These are phyloP conservation scores for Cephus pulcher DNA, from an alignment of 2,888 invertebrate species.

Conservation along the genomic window DNA sequence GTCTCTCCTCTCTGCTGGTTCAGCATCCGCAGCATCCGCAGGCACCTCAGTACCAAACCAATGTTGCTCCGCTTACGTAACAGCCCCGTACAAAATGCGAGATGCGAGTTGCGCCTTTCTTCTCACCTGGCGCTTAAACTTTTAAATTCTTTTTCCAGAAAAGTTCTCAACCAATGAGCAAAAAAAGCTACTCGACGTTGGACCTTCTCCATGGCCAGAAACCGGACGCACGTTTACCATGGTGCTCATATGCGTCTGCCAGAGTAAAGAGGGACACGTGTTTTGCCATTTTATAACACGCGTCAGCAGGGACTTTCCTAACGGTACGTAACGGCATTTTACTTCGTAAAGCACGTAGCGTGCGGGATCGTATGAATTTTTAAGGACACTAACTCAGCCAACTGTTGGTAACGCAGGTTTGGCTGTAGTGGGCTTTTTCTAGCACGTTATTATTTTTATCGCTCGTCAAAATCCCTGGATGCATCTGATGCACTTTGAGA, in stretches of 20 bases:
- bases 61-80: background rate
- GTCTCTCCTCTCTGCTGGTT: constrained; percentile 25
- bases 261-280: background rate
- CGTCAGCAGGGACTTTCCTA: background rate
- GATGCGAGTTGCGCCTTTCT: background rate
- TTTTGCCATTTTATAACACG: background rate
- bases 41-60: background rate
- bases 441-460: background rate
- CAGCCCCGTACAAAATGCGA: background rate
- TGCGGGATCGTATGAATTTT: constrained; percentile 46
- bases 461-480: background rate
- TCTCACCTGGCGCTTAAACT: background rate
- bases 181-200: background rate
- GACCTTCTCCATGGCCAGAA: background rate
- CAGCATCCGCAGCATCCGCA: background rate
- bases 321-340: background rate
- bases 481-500: background rate
- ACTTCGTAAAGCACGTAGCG: constrained; percentile 41
- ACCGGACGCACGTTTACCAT: background rate
- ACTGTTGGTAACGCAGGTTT: constrained; percentile 35
- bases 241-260: background rate
- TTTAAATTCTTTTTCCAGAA: background rate
- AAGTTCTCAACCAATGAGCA: background rate
- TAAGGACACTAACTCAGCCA: constrained; percentile 49
- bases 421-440: background rate